Evolutionary conservation across 1,140 invertebrate species (phyloP).

Genomic region (Danaus melanippus): DNA sequence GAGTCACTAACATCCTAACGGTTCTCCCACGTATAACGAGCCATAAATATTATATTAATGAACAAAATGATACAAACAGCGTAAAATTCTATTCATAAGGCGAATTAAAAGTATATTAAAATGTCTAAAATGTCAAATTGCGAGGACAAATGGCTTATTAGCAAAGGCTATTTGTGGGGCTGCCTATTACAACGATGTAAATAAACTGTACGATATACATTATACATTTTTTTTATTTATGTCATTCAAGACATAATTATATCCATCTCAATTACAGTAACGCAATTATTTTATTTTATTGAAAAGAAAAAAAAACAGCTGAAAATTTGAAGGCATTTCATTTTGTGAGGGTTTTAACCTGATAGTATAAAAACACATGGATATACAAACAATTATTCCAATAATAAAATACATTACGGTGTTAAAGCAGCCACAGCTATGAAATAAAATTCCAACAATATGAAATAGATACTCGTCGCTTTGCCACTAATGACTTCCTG

Average conservation of each 20-base stretch:
- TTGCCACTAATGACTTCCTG: conserved; percentile 66
- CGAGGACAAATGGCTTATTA: conserved; percentile 40
- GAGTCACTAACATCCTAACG: conserved; percentile 25
- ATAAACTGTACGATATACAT: too few relatives aligned
- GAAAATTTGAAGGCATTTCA: too few relatives aligned
- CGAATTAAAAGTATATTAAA: conserved; percentile 67
- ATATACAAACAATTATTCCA: too few relatives aligned
- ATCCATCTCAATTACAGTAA: too few relatives aligned
- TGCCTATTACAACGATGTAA: conserved; percentile 29
- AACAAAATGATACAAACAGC: conserved; percentile 66
- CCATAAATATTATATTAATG: conserved; percentile 60
- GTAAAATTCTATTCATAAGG: conserved; percentile 65
- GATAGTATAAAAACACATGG: too few relatives aligned
- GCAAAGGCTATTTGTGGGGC: conserved; percentile 13
- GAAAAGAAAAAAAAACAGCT: too few relatives aligned
- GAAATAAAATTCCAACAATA: conserved; percentile 35
- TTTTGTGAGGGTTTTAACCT: too few relatives aligned
- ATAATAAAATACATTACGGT: conserved; percentile 24
- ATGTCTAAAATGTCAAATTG: conserved; percentile 58
- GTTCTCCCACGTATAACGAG: conserved; percentile 46
- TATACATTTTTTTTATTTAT: too few relatives aligned
- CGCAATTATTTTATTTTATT: too few relatives aligned
- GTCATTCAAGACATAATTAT: too few relatives aligned
- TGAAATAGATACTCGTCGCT: conserved; percentile 61
- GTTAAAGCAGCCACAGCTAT: conserved; percentile 31